Percentiles rank a stretch among this genome's conserved stretches.
These are phyloP conservation scores for Cranoglanis bouderius DNA, from an alignment of 2,113 vertebrate genomes.

Conservation along the genomic window DNA sequence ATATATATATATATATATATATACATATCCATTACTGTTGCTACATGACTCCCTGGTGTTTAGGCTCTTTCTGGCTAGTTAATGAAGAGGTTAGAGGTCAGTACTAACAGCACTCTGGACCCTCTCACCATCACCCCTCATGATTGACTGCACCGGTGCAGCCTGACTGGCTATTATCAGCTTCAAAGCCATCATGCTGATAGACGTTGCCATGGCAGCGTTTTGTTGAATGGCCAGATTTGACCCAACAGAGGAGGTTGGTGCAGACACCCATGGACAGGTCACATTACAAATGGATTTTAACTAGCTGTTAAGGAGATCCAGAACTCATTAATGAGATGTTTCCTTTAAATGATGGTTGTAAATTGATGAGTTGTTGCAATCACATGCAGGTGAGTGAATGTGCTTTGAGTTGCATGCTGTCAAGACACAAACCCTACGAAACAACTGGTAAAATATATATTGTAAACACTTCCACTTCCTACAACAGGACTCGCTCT, in stretches of 20 bases:
- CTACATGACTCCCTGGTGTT: neutral
- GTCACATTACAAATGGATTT: conserved; percentile 24
- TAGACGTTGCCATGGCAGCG: conserved; percentile 53
- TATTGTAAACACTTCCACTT: neutral
- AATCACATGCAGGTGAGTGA: neutral
- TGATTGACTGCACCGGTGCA: conserved; percentile 33
- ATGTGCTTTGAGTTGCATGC: neutral
- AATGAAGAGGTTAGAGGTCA: conserved; percentile 40
- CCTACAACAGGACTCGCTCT: neutral
- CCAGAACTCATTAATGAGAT: conserved; percentile 34
- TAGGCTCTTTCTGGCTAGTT: conserved; percentile 26
- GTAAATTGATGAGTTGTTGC: conserved; percentile 12
- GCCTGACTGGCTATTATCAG: conserved; percentile 49
- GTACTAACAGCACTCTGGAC: neutral
- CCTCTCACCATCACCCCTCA: conserved; percentile 14
- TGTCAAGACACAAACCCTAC: neutral
- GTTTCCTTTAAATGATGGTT: conserved; percentile 35
- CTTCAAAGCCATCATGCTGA: conserved; percentile 32
- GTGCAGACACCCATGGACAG: conserved; percentile 37
- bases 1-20: no score
- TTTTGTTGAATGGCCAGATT: conserved; percentile 29
- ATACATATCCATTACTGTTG: neutral
- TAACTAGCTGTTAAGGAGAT: conserved; percentile 29
- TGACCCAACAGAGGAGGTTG: conserved; percentile 34
- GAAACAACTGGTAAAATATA: neutral